Base-by-base conservation (phyloP, 2,797 vertebrate genomes). In the Rhinella marina region DNA sequence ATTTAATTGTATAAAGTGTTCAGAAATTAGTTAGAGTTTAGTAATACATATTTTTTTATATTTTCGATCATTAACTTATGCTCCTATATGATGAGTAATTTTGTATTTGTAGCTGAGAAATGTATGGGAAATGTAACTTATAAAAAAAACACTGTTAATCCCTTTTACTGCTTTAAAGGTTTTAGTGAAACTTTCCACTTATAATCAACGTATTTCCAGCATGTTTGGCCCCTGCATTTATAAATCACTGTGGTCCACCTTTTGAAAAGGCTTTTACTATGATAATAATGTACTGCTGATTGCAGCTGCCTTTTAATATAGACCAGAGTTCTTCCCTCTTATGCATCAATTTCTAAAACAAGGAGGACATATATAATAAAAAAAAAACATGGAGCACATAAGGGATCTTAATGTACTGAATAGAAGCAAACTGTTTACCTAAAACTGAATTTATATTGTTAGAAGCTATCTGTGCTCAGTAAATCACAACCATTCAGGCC, bases 201-300 rank as follows among this genome's bases (percentile, higher is more conserved):
- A 27, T 29, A 57, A 29, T 21, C 77, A 79, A 27, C 77, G 29
- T 25, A 54, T 12, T 29, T 25, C 54, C 29, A 10, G n/a, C 25
- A 57, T 57, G 9, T 25, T 29, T 56, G 77, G 52, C 54, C 54
- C 14, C 77, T 57, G 14, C 25, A 12, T 79, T 59, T 79, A 57
- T 27, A 59, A 29, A 29, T 79, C 23, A 77, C 52, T n/a, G 14
- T 25, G n/a, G 50, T 23, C n/a, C 14, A 77, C 75, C 41, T 56
- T 52, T 19, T 57, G 54, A 9, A 27, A 16, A 56, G 8, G 12
- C 50, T 14, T 78, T 27, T 12, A 52, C n/a, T 12, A 25, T 56
- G 4, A 56, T 56, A 48, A 78, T 77, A 77, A 77, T 78, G n/a
- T 48, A 56, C 52, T 14, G 76, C 12, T 77, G 76, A 78, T 56